Percentiles rank a stretch among this genome's conserved stretches.
Evolutionary conservation across 2,888 invertebrate species (phyloP).

Genomic region (Parnassius glacialis): DNA sequence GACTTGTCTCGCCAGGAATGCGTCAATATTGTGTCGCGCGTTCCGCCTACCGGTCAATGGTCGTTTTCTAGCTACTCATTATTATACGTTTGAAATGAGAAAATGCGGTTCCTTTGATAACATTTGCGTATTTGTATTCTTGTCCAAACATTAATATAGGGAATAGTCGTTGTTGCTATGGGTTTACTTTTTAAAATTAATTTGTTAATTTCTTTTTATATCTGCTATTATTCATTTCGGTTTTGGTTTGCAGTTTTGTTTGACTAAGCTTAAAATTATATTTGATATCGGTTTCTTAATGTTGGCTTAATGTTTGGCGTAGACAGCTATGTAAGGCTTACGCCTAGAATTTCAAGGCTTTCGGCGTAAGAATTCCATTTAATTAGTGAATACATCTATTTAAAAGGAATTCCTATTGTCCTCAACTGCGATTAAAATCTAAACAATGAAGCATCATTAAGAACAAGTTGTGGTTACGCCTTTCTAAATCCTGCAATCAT

Average conservation of each 20-base stretch:
- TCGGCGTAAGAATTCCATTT: slow-evolving; percentile 25
- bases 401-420: slow-evolving; percentile 24
- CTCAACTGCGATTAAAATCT: slow-evolving; percentile 24
- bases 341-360: neutral
- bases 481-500: slow-evolving; percentile 25
- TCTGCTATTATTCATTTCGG: too few species aligned
- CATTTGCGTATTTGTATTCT: slow-evolving; percentile 4
- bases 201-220: too few species aligned
- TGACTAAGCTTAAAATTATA: too few species aligned
- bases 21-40: slow-evolving; percentile 56
- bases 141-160: neutral
- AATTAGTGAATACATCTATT: slow-evolving; percentile 22
- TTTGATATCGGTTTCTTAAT: too few species aligned
- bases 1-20: slow-evolving; percentile 62
- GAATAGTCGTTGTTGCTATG: too few species aligned
- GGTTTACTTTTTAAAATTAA: too few species aligned
- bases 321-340: neutral
- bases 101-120: slow-evolving; percentile 22
- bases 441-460: slow-evolving; percentile 27
- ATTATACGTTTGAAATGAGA: slow-evolving; percentile 28
- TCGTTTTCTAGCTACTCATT: slow-evolving; percentile 39
- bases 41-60: slow-evolving; percentile 39
- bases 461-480: slow-evolving; percentile 20
- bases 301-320: neutral
- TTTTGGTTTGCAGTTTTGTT: too few species aligned